Evolutionary conservation across 2,888 invertebrate species (phyloP).

Genomic region (Troides aeacus): DNA sequence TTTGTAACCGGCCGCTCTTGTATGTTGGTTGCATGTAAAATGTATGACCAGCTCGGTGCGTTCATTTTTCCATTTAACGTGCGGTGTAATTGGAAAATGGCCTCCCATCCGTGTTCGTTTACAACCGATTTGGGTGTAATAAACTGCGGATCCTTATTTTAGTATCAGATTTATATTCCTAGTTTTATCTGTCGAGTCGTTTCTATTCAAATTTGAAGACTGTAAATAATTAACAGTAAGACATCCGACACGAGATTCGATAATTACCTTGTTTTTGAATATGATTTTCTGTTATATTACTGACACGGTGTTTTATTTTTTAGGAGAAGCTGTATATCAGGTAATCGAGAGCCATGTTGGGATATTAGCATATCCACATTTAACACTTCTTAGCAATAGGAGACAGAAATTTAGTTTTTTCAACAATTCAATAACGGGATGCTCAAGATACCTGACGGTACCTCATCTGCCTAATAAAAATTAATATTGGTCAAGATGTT

Average conservation of each 20-base stretch:
- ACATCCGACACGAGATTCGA: not conserved
- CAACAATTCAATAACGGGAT: too few relatives aligned
- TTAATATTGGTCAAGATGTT: too few relatives aligned
- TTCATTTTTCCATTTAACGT: constrained; percentile 63
- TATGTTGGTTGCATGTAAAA: constrained; percentile 69
- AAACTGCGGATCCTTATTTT: not conserved
- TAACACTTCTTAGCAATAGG: too few relatives aligned
- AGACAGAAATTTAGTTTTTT: too few relatives aligned
- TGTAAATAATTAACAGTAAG: not conserved
- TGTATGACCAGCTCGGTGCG: constrained; percentile 69
- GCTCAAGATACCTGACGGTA: too few relatives aligned
- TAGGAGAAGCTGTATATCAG: not conserved
- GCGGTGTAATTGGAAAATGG: constrained; percentile 67
- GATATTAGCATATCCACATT: too few relatives aligned
- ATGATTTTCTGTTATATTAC: not conserved
- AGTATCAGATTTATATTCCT: not conserved
- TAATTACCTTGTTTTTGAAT: constrained; percentile 1
- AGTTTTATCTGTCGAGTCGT: not conserved
- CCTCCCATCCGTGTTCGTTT: constrained; percentile 35
- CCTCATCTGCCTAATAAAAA: too few relatives aligned
- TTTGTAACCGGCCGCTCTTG: constrained; percentile 68
- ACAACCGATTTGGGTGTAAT: not conserved
- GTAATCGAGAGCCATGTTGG: too few relatives aligned
- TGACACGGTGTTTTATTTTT: not conserved
- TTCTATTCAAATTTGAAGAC: not conserved